Conservation (phyloP, 2,113 vertebrate genomes). For the Chinchilla lanigera region DNA sequence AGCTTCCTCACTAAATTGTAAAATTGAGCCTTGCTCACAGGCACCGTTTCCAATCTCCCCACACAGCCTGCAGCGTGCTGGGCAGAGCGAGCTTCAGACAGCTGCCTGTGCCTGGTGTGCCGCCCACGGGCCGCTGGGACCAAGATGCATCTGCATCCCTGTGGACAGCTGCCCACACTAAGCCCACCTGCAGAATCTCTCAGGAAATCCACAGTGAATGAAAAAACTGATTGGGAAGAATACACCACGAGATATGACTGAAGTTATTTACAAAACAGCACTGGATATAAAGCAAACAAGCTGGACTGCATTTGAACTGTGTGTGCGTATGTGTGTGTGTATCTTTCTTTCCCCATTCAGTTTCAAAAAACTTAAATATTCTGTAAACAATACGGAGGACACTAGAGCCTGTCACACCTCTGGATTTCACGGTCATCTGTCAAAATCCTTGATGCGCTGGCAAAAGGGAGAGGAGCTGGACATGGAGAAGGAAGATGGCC, state of each 20-base stretch:
- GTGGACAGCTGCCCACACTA: neutral
- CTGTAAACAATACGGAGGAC: constrained; percentile 29
- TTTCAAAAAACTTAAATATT: constrained; percentile 34
- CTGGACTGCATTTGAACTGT: neutral
- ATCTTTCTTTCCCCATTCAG: constrained; percentile 15
- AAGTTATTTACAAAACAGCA: constrained; percentile 52
- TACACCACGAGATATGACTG: neutral
- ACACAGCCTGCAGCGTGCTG: neutral
- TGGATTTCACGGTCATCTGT: constrained; percentile 27
- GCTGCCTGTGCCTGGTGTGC: neutral
- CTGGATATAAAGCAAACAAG: constrained; percentile 4
- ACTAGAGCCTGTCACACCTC: constrained; percentile 50
- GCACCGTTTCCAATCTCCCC: neutral
- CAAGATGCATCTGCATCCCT: neutral
- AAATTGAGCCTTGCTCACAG: neutral
- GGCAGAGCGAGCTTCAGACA: neutral
- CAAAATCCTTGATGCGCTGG: neutral
- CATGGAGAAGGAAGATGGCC: neutral
- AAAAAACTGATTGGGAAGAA: neutral
- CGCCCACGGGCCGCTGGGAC: neutral
- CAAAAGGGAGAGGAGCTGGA: neutral
- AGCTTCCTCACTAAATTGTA: neutral
- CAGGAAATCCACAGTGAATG: neutral
- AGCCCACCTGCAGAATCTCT: constrained; percentile 5
- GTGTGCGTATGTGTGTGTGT: neutral